Conservation (phyloP, 1,140 invertebrate genomes). For the Tetragonula clypearis region DNA sequence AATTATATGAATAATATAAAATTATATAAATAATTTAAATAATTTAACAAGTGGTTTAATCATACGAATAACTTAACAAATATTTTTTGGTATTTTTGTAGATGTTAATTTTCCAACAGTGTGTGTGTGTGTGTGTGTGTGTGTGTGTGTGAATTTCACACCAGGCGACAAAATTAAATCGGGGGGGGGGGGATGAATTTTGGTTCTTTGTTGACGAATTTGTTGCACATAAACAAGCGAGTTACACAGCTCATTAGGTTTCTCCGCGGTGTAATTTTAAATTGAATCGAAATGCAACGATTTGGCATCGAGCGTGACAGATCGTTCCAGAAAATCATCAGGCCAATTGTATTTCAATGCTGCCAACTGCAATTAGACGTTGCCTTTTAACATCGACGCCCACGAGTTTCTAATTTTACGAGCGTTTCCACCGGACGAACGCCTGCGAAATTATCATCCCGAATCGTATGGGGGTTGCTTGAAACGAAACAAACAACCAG, state of each 20-base stretch:
- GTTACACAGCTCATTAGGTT: not conserved
- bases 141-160: too few species aligned
- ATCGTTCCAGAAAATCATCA: slow-evolving; percentile 60
- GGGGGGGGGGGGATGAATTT: not conserved
- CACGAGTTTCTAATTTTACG: slow-evolving; percentile 73
- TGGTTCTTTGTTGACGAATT: not conserved
- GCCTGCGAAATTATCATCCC: not conserved
- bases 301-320: slow-evolving; percentile 54
- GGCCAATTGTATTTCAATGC: slow-evolving; percentile 54
- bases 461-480: slow-evolving; percentile 20
- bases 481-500: not conserved
- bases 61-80: too few species aligned
- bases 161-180: too few species aligned
- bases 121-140: too few species aligned
- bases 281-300: not conserved
- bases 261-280: not conserved
- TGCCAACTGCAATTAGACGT: slow-evolving; percentile 71
- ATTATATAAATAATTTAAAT: too few species aligned
- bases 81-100: too few species aligned
- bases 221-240: not conserved
- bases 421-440: slow-evolving; percentile 47
- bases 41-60: too few species aligned
- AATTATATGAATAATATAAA: too few species aligned
- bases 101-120: too few species aligned
- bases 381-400: slow-evolving; percentile 59